phyloP scores from a whole-genome alignment of 2,113 vertebrate species.

The human region GRCh38 chr1:202094501-202095000 shows the following conservation, averaged over 20 bases:
- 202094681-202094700: no score
- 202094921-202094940: background rate
- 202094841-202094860: background rate
- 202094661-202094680: no score
- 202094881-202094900: background rate
- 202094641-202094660: no score
- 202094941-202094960: background rate
- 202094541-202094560: no score
- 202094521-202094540: no score
- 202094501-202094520: no score
- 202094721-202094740: no score
- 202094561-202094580: background rate
- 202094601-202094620: no score
- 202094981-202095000: background rate
- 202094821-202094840: background rate
- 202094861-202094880: background rate
- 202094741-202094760: no score
- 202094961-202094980: background rate
- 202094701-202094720: no score
- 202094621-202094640: no score
- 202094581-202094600: no score
- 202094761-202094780: background rate
- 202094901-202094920: background rate
- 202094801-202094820: background rate
- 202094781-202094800: background rate